Percentiles rank a stretch among this genome's conserved stretches.
These are phyloP conservation scores for Coryphaenoides rupestris DNA, from an alignment of 2,113 vertebrate species.

Conservation along the genomic window DNA sequence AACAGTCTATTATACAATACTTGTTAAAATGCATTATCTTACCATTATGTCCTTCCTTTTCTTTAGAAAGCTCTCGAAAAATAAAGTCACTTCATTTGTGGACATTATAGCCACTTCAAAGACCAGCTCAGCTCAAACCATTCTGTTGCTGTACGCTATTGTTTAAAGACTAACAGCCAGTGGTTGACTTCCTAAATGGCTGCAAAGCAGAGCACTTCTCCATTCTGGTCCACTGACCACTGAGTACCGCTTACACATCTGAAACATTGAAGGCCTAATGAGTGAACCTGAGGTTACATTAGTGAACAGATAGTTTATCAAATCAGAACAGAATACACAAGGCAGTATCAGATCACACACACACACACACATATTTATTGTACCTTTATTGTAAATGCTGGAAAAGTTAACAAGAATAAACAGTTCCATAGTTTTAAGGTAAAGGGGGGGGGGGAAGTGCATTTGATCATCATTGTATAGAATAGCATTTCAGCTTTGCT, in stretches of 20 bases:
- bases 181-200: too few relatives aligned
- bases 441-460: too few relatives aligned
- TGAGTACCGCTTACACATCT: too few relatives aligned
- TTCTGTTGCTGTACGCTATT: too few relatives aligned
- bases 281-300: too few relatives aligned
- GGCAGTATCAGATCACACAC: conserved; percentile 61
- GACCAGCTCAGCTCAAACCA: too few relatives aligned
- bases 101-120: conserved; percentile 52
- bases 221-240: conserved; percentile 29
- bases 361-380: too few relatives aligned
- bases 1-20: too few relatives aligned
- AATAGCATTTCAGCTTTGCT: conserved; percentile 17
- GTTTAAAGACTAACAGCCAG: too few relatives aligned
- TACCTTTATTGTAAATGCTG: conserved; percentile 90
- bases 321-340: conserved; percentile 12
- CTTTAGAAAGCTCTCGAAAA: conserved; percentile 71
- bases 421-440: conserved; percentile 57
- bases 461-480: conserved; percentile 38
- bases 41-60: conserved; percentile 78
- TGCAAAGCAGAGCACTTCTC: conserved; percentile 48
- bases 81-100: conserved; percentile 17
- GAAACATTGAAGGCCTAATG: background rate
- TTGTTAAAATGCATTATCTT: conserved; percentile 9
- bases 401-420: conserved; percentile 82
- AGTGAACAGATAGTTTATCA: background rate